A percentile compares a stretch with the other conserved stretches of the same genome.
These are phyloP conservation scores for Perdita meconis DNA, from an alignment of 2,888 invertebrate genomes.

Conservation along the genomic window DNA sequence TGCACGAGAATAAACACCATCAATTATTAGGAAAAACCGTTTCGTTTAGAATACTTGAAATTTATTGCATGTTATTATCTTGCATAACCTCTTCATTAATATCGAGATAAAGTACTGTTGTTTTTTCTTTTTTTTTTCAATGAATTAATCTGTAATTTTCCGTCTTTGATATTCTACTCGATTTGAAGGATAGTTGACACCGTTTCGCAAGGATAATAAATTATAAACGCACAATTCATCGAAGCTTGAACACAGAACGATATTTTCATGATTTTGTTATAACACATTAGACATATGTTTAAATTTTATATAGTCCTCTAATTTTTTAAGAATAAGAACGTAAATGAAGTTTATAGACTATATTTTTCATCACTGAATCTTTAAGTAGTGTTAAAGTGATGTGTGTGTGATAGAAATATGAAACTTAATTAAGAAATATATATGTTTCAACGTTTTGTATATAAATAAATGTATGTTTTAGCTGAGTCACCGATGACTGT, in stretches of 20 bases:
- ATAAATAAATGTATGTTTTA: no score
- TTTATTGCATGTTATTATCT: neutral
- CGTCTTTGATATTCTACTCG: neutral
- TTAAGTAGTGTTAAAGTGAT: no score
- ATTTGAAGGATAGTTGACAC: neutral
- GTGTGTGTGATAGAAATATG: no score
- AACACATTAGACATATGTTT: conserved; percentile 12
- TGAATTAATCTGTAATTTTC: neutral
- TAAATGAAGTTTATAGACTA: neutral
- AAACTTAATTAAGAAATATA: neutral
- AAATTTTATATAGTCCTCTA: neutral
- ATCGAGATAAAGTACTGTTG: neutral
- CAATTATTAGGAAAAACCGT: neutral
- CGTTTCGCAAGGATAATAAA: neutral
- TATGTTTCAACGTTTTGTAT: no score
- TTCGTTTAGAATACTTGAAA: neutral
- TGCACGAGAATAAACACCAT: neutral
- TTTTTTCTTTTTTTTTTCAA: neutral
- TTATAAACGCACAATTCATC: neutral
- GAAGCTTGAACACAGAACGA: neutral
- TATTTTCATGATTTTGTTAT: conserved; percentile 1
- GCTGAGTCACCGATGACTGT: conserved; percentile 92
- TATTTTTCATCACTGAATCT: neutral
- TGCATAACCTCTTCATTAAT: conserved; percentile 37
- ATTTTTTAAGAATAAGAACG: neutral